Base-by-base conservation (phyloP, 2,888 invertebrate species). In the Anoncus sp. region DNA sequence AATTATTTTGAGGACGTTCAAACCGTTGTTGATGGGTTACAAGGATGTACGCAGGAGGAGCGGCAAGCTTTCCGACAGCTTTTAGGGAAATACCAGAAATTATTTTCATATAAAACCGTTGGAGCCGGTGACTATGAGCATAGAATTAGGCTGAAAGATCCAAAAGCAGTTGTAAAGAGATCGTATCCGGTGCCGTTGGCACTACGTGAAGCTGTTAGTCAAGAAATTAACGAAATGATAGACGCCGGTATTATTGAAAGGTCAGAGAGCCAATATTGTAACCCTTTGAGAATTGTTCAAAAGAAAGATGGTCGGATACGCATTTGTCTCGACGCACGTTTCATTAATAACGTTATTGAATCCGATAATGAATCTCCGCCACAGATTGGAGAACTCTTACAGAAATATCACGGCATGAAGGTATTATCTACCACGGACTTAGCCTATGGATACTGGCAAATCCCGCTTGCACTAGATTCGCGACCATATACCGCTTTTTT, bases 171-270 rank as follows among this genome's bases (percentile, higher is more conserved):
- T 75, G 59, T 81, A 1, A 59, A 73, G 31, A 73, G 82, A 59
- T 82, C 85, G 3, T 88, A 89, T 66, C 86, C 87, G 1, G 77
- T 88, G 0, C 87, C 88, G 3, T 81, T 85, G 57, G 75, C 84
- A 1, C 63, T 83, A 10, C 63, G 87, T 7, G 60, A 74, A 5
- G 85, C 79, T 5, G 84, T 87, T 2, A 82, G 83, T 20, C 47
- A 66, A 3, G 83, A 84, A 60, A 77, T 88, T 7, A n/a, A 81
- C 7, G 73, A 83, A 63, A 85, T 88, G 85, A 45, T 85, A 12
- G 59, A 80, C 6, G 53, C 74, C 24, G 86, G 85, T 2, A 81
- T 88, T 5, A 87, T 87, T 18, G 82, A 83, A 66, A 51, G 84
- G 62, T 83, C 83, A 22, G 76, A 80, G 2, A 86, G 85, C 16